Percentiles rank a stretch among this genome's conserved stretches.
These are phyloP conservation scores for Cerastis leucographa DNA, from an alignment of 2,888 invertebrate genomes.

Conservation along the genomic window DNA sequence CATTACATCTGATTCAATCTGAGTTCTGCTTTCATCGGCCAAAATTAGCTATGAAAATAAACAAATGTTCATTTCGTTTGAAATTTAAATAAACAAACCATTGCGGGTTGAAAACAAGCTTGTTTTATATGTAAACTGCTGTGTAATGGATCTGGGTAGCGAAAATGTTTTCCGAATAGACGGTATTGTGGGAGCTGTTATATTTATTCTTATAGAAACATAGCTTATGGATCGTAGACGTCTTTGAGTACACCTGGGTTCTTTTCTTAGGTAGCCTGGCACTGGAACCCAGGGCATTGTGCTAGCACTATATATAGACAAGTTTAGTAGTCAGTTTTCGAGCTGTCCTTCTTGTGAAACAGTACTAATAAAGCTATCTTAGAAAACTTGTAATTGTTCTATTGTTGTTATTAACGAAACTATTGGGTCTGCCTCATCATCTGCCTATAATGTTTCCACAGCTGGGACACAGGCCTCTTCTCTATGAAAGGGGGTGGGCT, in stretches of 20 bases:
- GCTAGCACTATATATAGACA: not conserved
- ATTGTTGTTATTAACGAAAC: too few species aligned
- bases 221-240: constrained; percentile 5
- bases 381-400: too few species aligned
- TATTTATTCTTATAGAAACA: constrained; percentile 16
- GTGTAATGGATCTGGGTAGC: constrained; percentile 15
- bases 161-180: not conserved
- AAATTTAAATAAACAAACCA: constrained; percentile 56
- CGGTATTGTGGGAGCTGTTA: not conserved
- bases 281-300: not conserved
- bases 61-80: constrained; percentile 55
- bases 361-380: not conserved
- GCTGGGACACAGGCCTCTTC: too few species aligned
- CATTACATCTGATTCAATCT: constrained; percentile 47
- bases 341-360: not conserved
- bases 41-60: constrained; percentile 60
- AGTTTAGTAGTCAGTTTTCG: not conserved
- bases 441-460: too few species aligned
- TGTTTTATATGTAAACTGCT: constrained; percentile 45
- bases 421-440: too few species aligned
- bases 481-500: too few species aligned
- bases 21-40: constrained; percentile 34
- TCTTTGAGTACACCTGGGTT: constrained; percentile 21
- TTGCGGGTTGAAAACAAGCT: constrained; percentile 38
- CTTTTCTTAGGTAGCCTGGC: not conserved